A percentile compares a stretch with the other conserved stretches of the same genome.
Conservation (phyloP, 2,113 vertebrate genomes). For the Strix uralensis region DNA sequence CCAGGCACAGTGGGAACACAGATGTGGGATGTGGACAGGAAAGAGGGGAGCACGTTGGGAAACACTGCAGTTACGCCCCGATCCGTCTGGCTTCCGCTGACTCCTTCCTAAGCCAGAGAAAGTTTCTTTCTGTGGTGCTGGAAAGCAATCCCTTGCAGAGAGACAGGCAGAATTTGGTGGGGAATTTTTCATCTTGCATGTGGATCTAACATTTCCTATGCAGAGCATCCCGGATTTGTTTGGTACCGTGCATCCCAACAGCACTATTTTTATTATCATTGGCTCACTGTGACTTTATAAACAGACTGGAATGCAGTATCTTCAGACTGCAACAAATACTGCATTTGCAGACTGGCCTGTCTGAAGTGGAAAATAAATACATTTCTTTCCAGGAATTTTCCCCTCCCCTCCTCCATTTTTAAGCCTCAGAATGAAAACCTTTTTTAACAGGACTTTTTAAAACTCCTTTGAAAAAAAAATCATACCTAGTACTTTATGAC, state of each 20-base stretch:
- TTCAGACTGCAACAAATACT: not conserved
- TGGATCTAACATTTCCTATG: not conserved
- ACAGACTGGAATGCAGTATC: not conserved
- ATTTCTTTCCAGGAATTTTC: not conserved
- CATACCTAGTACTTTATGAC: not conserved
- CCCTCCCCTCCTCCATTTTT: not conserved
- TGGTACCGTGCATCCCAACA: not conserved
- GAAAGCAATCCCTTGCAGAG: not conserved
- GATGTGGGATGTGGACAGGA: not conserved
- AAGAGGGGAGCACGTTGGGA: not conserved
- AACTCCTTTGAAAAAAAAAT: not conserved
- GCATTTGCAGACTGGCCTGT: not conserved
- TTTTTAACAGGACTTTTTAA: not conserved
- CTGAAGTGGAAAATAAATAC: not conserved
- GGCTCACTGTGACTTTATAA: not conserved
- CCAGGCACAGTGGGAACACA: too few species aligned
- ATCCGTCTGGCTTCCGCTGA: not conserved
- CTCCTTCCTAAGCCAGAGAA: not conserved
- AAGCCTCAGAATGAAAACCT: not conserved
- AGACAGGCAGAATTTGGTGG: not conserved
- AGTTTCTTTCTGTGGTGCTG: not conserved
- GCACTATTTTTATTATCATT: not conserved
- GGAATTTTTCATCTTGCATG: not conserved
- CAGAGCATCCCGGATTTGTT: not conserved
- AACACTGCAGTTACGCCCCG: rapidly evolving